These are phyloP conservation scores for Andrena bicolor DNA, from an alignment of 2,888 invertebrate genomes.

Conservation along the genomic window DNA sequence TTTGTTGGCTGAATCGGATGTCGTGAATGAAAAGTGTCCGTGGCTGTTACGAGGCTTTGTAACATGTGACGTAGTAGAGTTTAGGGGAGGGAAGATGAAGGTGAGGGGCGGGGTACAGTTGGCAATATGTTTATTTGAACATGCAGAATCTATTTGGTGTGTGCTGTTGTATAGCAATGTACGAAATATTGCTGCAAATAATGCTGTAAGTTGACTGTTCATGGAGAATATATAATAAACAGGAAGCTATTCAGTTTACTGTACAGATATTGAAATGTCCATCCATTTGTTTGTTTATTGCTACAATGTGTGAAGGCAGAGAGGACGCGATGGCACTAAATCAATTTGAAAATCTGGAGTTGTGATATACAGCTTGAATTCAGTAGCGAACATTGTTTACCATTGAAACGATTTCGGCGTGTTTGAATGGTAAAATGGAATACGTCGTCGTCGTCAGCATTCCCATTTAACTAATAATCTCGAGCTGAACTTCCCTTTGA, in stretches of 20 bases:
- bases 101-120: too few species aligned
- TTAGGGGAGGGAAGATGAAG: too few species aligned
- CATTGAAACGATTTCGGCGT: too few species aligned
- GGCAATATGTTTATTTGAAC: constrained; percentile 24
- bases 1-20: not conserved
- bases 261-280: constrained; percentile 12
- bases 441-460: too few species aligned
- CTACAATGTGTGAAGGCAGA: not conserved
- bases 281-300: constrained; percentile 7
- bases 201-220: constrained; percentile 21
- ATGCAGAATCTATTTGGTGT: constrained; percentile 23
- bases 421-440: too few species aligned
- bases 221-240: constrained; percentile 9
- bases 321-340: not conserved
- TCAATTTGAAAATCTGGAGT: not conserved
- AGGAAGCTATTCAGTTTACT: constrained; percentile 9
- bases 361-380: too few species aligned
- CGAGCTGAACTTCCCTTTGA: too few species aligned
- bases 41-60: not conserved
- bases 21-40: not conserved
- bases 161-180: constrained; percentile 15
- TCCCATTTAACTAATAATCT: too few species aligned
- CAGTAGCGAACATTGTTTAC: too few species aligned
- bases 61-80: not conserved
- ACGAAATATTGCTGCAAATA: constrained; percentile 46